These are phyloP conservation scores for Bostrychus sinensis DNA, from an alignment of 2,113 vertebrate species.

Conservation along the genomic window DNA sequence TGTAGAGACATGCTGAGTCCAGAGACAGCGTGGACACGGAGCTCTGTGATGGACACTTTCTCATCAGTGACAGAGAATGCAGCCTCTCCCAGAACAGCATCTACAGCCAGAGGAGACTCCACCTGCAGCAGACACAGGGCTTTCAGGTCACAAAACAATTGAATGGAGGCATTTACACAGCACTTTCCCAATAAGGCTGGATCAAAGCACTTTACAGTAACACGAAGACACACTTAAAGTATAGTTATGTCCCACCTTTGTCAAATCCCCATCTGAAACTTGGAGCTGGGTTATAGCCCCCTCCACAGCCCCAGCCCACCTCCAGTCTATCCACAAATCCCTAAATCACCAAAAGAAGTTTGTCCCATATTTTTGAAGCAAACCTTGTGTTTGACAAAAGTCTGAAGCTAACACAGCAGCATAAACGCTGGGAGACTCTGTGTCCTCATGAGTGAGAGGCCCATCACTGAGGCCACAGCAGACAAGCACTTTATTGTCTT, in stretches of 20 bases:
- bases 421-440: no score
- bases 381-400: not conserved
- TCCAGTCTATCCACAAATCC: not conserved
- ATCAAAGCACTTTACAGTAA: no score
- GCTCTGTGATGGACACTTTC: conserved; percentile 93
- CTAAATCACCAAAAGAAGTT: not conserved
- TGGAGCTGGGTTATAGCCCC: not conserved
- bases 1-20: conserved; percentile 89
- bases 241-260: no score
- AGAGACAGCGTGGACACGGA: conserved; percentile 90
- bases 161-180: no score
- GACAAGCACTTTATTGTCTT: conserved; percentile 63
- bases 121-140: conserved; percentile 80
- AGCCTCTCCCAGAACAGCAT: conserved; percentile 88
- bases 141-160: no score
- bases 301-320: not conserved
- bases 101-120: conserved; percentile 90
- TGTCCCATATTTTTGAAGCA: not conserved
- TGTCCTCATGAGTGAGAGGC: conserved; percentile 34
- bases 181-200: no score
- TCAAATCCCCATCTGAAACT: no score
- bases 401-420: not conserved
- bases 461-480: conserved; percentile 24
- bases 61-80: conserved; percentile 92
- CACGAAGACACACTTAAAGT: no score